A percentile compares a stretch with the other conserved stretches of the same genome.
Evolutionary conservation across 2,113 vertebrate genomes (phyloP).

Genomic region (Leptobrachium leishanense): DNA sequence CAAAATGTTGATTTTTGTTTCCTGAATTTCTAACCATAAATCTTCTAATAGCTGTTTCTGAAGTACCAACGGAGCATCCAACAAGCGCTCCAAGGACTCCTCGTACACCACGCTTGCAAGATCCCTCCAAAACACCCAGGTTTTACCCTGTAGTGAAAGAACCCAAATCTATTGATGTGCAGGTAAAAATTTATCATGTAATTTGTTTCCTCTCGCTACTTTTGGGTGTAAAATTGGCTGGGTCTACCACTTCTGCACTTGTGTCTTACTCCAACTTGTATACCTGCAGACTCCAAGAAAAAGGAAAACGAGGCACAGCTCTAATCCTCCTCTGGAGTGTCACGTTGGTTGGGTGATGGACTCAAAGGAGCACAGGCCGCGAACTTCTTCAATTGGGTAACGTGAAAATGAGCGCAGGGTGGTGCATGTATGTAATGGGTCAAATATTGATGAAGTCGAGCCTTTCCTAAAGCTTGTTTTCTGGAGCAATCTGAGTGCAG

Average conservation of each 20-base stretch:
- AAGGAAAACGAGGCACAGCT: conserved; percentile 90
- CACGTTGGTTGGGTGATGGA: conserved; percentile 98
- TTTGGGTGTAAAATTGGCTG: too few relatives aligned
- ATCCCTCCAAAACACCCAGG: conserved; percentile 84
- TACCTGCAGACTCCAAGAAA: conserved; percentile 80
- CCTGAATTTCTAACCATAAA: too few relatives aligned
- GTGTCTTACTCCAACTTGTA: background rate
- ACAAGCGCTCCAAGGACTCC: conserved; percentile 70
- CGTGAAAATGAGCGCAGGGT: too few relatives aligned
- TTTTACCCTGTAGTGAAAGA: conserved; percentile 96
- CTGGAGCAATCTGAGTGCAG: too few relatives aligned
- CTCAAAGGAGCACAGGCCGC: conserved; percentile 83
- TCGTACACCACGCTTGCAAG: conserved; percentile 80
- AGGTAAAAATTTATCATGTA: conserved; percentile 63
- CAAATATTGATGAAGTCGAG: too few relatives aligned
- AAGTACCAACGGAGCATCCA: conserved; percentile 63
- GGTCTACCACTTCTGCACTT: too few relatives aligned
- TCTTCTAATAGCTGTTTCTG: conserved; percentile 73
- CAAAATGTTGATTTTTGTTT: too few relatives aligned
- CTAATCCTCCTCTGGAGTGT: conserved; percentile 85
- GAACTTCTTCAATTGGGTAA: conserved; percentile 85
- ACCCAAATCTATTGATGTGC: conserved; percentile 71
- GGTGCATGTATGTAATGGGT: too few relatives aligned
- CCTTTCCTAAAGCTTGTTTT: too few relatives aligned
- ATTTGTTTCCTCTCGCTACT: too few relatives aligned